Evolutionary conservation across 2,888 invertebrate genomes (phyloP).

Genomic region (Oscheius onirici): DNA sequence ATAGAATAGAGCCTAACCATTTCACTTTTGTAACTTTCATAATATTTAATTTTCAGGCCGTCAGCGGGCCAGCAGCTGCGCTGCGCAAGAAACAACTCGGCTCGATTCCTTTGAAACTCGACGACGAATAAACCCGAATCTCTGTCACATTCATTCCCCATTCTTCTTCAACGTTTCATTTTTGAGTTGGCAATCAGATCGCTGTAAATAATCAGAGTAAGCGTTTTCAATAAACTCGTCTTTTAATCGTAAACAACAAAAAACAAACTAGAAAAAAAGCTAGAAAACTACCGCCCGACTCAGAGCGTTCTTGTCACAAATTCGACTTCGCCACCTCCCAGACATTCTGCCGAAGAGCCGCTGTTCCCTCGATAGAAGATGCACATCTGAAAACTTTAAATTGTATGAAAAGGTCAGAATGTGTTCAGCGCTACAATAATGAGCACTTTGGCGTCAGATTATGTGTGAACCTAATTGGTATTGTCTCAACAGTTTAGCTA

Average conservation of each 20-base stretch:
- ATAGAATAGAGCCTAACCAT: not conserved
- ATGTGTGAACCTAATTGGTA: no score
- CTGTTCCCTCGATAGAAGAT: slow-evolving; percentile 63
- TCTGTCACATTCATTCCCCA: not conserved
- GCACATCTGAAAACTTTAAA: slow-evolving; percentile 79
- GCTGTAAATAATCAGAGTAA: slow-evolving; percentile 18
- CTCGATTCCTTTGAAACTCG: slow-evolving; percentile 55
- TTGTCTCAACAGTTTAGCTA: no score
- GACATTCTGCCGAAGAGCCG: no score
- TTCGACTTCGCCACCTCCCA: slow-evolving; percentile 64
- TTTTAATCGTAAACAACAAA: not conserved
- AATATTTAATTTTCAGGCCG: slow-evolving; percentile 38
- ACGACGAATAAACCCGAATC: slow-evolving; percentile 26
- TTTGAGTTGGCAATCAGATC: not conserved
- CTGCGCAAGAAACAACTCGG: slow-evolving; percentile 56
- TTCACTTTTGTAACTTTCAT: no score
- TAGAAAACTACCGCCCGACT: not conserved
- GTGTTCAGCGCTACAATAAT: no score
- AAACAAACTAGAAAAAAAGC: not conserved
- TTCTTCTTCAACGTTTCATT: not conserved
- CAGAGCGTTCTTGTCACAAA: slow-evolving; percentile 12
- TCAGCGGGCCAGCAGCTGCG: slow-evolving; percentile 49
- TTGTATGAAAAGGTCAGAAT: not conserved
- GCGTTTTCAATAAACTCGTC: slow-evolving; percentile 20
- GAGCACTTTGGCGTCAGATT: no score